Percentiles rank a stretch among this genome's conserved stretches.
phyloP scores from a whole-genome alignment of 2,113 vertebrate species.

The Peromyscus polionotus region DNA sequence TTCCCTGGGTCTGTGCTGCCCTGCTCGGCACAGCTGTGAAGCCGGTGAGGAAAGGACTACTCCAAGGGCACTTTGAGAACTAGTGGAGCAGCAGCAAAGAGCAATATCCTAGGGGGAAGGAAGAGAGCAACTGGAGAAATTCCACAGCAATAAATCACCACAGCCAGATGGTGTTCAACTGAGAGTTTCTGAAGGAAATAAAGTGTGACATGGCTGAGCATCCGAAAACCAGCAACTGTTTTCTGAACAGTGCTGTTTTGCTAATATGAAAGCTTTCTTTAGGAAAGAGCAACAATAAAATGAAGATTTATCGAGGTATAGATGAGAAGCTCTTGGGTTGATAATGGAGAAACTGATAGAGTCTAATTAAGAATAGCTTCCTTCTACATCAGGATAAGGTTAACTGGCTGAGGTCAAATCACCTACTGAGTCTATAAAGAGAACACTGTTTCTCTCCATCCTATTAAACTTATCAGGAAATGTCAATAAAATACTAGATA shows the following conservation, averaged over 20 bases:
- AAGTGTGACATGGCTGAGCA: slow-evolving; percentile 87
- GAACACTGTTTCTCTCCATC: slow-evolving; percentile 79
- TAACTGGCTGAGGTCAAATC: slow-evolving; percentile 80
- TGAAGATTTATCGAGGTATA: slow-evolving; percentile 73
- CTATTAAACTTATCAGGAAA: slow-evolving; percentile 84
- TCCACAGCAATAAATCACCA: slow-evolving; percentile 86
- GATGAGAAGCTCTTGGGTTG: slow-evolving; percentile 59
- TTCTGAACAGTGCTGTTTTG: slow-evolving; percentile 82
- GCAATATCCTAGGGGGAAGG: slow-evolving; percentile 84
- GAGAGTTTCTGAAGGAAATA: slow-evolving; percentile 88
- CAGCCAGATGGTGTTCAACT: slow-evolving; percentile 87
- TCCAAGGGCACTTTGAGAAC: slow-evolving; percentile 84
- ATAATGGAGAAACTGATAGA: slow-evolving; percentile 78
- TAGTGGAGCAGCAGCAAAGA: slow-evolving; percentile 77
- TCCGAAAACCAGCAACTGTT: slow-evolving; percentile 84
- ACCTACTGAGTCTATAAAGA: slow-evolving; percentile 79
- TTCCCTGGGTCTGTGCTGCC: slow-evolving; percentile 17
- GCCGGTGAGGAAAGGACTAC: slow-evolving; percentile 68
- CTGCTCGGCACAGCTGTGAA: slow-evolving; percentile 32
- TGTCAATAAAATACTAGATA: slow-evolving; percentile 84
- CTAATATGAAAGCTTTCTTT: slow-evolving; percentile 74
- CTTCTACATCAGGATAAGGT: slow-evolving; percentile 75
- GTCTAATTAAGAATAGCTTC: slow-evolving; percentile 78
- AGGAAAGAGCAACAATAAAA: slow-evolving; percentile 69
- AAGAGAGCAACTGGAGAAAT: slow-evolving; percentile 83